Base-by-base conservation (phyloP, 2,797 vertebrate species). In the Alca torda region DNA sequence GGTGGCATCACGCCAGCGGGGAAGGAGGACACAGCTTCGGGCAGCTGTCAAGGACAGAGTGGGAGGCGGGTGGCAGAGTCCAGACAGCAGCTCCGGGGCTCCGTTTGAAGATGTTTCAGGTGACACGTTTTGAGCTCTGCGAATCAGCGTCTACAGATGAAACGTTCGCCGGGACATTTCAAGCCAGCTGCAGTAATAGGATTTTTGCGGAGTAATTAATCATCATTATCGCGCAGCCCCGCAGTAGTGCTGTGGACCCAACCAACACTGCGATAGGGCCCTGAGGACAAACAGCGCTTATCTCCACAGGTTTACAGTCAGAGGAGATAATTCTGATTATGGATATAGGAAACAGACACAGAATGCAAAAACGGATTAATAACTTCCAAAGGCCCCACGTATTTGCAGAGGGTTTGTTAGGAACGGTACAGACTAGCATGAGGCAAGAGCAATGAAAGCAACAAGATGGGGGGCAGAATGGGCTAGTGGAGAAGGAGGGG, bases 201-300 rank as follows among this genome's bases (percentile, higher is more conserved):
- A 94, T 91, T 96, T 94, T 84, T 24, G 19, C 2, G 2, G 37
- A 72, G 48, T 75, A 73, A 72, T 95, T 96, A 94, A 95, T 96
- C 94, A 87, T 75, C 69, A 84, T 89, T 93, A 95, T 85, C 19
- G 0, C 67, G 54, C n/a, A 89, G 63, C 43, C 51, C 46, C 48
- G 95, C 51, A 70, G 68, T 50, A 45, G n/a, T 3, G 23, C 60
- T 81, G 37, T 3, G 0, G 79, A 80, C 75, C 12, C 74, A 91
- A 64, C 53, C 64, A 80, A 56, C 31, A 39, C 45, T 67, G 51
- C 0, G 13, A 72, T 53, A 93, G 53, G 31, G 73, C 69, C 76
- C 80, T 1, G 20, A 93, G 73, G 79, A 86, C 60, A 81, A 88
- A 30, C 26, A 73, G n/a, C 0, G 0, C 83, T 88, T 93, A 90